Percentiles rank a stretch among this genome's conserved stretches.
Conservation (phyloP, 2,113 vertebrate species). For the Forbesichthys papilliferus region DNA sequence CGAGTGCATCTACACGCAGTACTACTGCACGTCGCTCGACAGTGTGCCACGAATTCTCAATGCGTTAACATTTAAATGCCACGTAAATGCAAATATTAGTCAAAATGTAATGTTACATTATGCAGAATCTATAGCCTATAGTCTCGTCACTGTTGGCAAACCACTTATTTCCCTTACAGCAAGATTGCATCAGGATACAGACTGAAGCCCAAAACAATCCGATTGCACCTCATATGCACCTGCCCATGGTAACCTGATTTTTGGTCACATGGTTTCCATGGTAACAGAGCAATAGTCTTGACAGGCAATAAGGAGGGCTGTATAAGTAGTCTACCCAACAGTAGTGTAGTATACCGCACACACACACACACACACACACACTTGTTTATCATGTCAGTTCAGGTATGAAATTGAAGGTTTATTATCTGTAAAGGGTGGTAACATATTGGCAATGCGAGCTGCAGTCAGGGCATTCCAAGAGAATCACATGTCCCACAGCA, state of each 20-base stretch:
- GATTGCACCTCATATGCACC: constrained; percentile 66
- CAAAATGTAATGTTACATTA: too few relatives aligned
- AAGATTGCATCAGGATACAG: constrained; percentile 55
- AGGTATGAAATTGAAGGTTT: constrained; percentile 33
- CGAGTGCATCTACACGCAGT: background rate
- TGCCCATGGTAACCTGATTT: constrained; percentile 72
- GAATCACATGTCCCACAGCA: constrained; percentile 42
- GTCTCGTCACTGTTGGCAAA: constrained; percentile 14
- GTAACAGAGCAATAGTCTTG: constrained; percentile 69
- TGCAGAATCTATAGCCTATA: too few relatives aligned
- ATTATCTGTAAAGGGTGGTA: constrained; percentile 27
- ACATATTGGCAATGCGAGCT: constrained; percentile 20
- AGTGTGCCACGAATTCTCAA: too few relatives aligned
- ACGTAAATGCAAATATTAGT: too few relatives aligned
- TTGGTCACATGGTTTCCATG: constrained; percentile 73
- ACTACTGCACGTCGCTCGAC: too few relatives aligned
- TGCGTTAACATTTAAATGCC: too few relatives aligned
- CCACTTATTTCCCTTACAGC: constrained; percentile 37
- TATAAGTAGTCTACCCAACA: constrained; percentile 49
- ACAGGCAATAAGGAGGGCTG: constrained; percentile 62
- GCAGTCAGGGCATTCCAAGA: constrained; percentile 35
- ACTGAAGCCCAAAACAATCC: constrained; percentile 50
- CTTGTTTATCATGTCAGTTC: constrained; percentile 30
- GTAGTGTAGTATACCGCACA: constrained; percentile 18
- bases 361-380: constrained; percentile 16